Evolutionary conservation across 2,888 invertebrate species (phyloP), one percentile per base, ranked within the genome.

Genomic region (Microplitis manilae): DNA sequence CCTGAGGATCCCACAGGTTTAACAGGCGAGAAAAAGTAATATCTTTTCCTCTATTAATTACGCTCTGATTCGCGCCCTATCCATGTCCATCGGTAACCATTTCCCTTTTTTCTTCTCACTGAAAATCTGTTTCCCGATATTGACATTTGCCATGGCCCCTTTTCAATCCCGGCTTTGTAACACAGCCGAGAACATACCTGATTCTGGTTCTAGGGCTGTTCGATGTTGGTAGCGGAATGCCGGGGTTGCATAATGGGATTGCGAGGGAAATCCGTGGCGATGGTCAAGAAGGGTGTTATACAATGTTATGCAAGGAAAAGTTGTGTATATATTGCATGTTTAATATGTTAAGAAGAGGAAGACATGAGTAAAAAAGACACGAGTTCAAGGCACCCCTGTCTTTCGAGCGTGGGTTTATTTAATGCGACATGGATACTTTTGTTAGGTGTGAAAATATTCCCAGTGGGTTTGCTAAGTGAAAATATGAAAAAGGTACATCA

Each of bases 321-420:
- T 9, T 68, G 62, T 68, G 39, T 77, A 67, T 17, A 59, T n/a
- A 68, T 41, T 30, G 4, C 30, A 30, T 30, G 30, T 30, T 30
- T 41, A 73, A 67, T 59, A 68, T 30, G 74, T 74, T 65, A 59
- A 61, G n/a, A 30, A 30, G n/a, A 40, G 60, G 60, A 79, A 72
- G 64, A 60, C 50, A 73, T 70, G 70, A 60, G 68, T 73, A 71
- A 71, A 77, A 67, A 38, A 67, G 50, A 73, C 60, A 20, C 60
- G 17, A 50, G 59, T 39, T 59, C 76, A 69, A 79, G 79, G 40
- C 75, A 87, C 89, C 89, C 89, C 89, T 89, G 81, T 86, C 87
- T 87, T 82, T 89, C 83, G 85, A 89, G 89, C 90, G 88, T 89
- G 85, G 83, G 82, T 86, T 87, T 85, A 88, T 89, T 86, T 87